Base-by-base conservation (phyloP, 2,888 invertebrate species). In the Diplazon laetatorius region DNA sequence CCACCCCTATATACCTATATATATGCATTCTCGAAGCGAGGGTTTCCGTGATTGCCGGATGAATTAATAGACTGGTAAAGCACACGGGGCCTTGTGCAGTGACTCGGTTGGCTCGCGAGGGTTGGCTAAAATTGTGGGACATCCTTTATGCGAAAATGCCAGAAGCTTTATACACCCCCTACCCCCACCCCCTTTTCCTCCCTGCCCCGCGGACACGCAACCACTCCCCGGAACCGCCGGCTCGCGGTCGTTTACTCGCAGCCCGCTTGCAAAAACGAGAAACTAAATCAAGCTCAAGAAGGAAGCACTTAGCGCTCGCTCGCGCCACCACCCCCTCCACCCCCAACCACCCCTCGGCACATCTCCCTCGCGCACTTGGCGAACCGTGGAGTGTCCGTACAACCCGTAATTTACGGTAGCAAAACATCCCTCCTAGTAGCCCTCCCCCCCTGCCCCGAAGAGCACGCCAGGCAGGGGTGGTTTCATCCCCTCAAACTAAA, bases 321-420 rank as follows among this genome's bases (percentile, higher is more conserved):
- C 39, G 52, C 52, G 44, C 59, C 66, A 30, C 2, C 30, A 30
- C 30, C 2, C 30, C 2, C 30, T 5, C 30, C 30, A 30, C 30
- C 2, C 30, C 2, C 30, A 30, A 5, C 2, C 42, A 20, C 39
- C 48, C 60, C 35, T 50, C 66, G 42, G 20, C 20, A 10, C 44
- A 63, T 35, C 65, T 60, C 72, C n/a, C n/a, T n/a, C n/a, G n/a
- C n/a, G n/a, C n/a, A n/a, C n/a, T n/a, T n/a, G n/a, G n/a, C n/a
- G n/a, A n/a, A n/a, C n/a, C n/a, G n/a, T n/a, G n/a, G 63, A 68
- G 30, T 60, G 48, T 46, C 42, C 60, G 42, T 71, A 52, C 57
- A 57, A 78, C 60, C 55, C 57, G 71, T 84, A 82, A 85, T 85
- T 84, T 83, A 84, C 80, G 82, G 78, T 80, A 57, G 75, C 78